These are phyloP conservation scores for Furnarius figulus DNA, from an alignment of 2,113 vertebrate genomes.

Conservation along the genomic window DNA sequence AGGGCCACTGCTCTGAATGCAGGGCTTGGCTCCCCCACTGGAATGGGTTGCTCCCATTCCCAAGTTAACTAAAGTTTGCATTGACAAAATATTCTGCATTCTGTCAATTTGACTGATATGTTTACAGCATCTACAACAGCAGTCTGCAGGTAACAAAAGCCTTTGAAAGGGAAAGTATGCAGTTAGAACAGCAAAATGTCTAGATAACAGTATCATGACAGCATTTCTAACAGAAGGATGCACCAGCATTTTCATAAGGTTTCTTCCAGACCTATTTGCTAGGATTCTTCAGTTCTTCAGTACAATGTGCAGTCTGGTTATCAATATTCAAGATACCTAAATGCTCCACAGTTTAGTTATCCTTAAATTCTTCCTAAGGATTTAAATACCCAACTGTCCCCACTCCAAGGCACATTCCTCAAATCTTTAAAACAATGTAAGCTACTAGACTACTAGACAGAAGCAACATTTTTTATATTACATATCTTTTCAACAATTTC, in stretches of 20 bases:
- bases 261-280: neutral
- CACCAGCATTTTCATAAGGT: neutral
- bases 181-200: neutral
- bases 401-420: neutral
- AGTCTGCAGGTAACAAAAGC: neutral
- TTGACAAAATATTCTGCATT: neutral
- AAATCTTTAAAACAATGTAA: neutral
- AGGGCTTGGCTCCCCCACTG: neutral
- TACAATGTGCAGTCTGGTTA: neutral
- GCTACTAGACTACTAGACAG: neutral
- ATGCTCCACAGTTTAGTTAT: neutral
- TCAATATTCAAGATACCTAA: neutral
- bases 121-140: neutral
- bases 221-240: neutral
- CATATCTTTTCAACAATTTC: neutral
- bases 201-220: neutral
- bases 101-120: slow-evolving; percentile 2
- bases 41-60: neutral
- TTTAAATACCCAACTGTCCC: neutral
- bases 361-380: neutral
- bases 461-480: neutral
- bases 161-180: neutral
- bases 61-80: neutral
- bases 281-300: neutral
- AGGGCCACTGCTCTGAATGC: neutral